Conservation (phyloP, 1,140 invertebrate genomes). For the Yoshiicerus persimilis region DNA sequence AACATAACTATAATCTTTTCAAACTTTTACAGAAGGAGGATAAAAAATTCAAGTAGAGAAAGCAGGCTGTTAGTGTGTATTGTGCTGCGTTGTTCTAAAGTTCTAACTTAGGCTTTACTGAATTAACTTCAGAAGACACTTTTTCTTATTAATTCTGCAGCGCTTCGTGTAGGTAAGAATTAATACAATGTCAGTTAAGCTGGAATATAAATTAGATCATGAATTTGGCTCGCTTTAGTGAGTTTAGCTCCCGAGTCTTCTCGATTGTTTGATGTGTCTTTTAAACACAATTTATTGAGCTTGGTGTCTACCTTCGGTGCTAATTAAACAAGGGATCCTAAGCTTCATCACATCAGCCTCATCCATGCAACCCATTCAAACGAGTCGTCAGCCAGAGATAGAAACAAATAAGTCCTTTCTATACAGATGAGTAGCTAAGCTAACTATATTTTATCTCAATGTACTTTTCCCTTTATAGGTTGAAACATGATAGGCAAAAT, state of each 20-base stretch:
- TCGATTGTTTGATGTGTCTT: slow-evolving; percentile 8
- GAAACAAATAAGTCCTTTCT: slow-evolving; percentile 12
- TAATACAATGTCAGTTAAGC: slow-evolving; percentile 11
- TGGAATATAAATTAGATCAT: slow-evolving; percentile 36
- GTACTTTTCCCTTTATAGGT: neutral
- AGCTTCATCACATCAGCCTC: slow-evolving; percentile 14
- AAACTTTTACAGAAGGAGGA: neutral
- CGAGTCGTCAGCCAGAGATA: neutral
- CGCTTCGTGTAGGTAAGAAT: neutral
- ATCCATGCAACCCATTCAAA: neutral
- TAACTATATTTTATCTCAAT: neutral
- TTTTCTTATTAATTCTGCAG: slow-evolving; percentile 24
- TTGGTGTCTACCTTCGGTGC: slow-evolving; percentile 11
- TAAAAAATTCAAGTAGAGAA: neutral
- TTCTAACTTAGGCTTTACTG: neutral
- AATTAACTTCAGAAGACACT: neutral
- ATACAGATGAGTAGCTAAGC: neutral
- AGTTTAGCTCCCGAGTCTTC: slow-evolving; percentile 14
- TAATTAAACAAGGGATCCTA: slow-evolving; percentile 20
- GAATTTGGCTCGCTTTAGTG: slow-evolving; percentile 23
- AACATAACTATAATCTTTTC: neutral
- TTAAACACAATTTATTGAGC: slow-evolving; percentile 30
- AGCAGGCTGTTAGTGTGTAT: neutral
- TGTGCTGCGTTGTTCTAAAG: neutral
- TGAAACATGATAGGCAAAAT: neutral